Conservation (phyloP, 1,140 invertebrate species). For the Drosophila prosaltans region DNA sequence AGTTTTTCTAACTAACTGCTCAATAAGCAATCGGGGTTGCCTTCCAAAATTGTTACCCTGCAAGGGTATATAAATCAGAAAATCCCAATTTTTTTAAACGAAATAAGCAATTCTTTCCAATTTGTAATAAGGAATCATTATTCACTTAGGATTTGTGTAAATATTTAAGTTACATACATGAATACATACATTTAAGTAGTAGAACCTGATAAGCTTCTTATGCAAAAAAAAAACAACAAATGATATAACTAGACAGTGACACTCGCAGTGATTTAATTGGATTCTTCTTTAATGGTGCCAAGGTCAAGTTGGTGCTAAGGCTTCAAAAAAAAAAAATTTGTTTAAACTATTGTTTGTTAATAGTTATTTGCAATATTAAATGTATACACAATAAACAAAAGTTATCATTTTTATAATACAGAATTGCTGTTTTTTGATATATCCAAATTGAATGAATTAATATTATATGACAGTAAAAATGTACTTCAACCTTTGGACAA, state of each 20-base stretch:
- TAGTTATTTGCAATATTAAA: slow-evolving; percentile 71
- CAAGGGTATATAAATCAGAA: not conserved
- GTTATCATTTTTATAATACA: slow-evolving; percentile 61
- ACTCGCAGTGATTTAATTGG: slow-evolving; percentile 58
- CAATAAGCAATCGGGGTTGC: too few relatives aligned
- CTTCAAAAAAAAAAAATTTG: slow-evolving; percentile 37
- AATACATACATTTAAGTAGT: slow-evolving; percentile 35
- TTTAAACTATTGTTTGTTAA: slow-evolving; percentile 65
- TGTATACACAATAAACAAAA: slow-evolving; percentile 54
- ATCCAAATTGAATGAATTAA: slow-evolving; percentile 6
- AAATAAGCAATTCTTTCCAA: slow-evolving; percentile 27
- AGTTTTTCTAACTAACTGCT: too few relatives aligned
- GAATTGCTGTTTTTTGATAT: not conserved
- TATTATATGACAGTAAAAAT: slow-evolving; percentile 1
- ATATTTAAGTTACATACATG: slow-evolving; percentile 59
- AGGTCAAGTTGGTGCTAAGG: slow-evolving; percentile 18
- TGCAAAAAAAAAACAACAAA: slow-evolving; percentile 28
- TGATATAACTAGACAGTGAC: not conserved
- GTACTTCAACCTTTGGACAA: slow-evolving; percentile 69
- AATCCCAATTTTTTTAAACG: slow-evolving; percentile 38
- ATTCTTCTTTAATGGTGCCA: slow-evolving; percentile 51
- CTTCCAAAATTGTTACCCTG: not conserved
- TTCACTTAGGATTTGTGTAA: slow-evolving; percentile 54
- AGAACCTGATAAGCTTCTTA: slow-evolving; percentile 63
- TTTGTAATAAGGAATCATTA: slow-evolving; percentile 15